Evolutionary conservation across 2,888 invertebrate genomes (phyloP).

Genomic region (Eristalis arbustorum): DNA sequence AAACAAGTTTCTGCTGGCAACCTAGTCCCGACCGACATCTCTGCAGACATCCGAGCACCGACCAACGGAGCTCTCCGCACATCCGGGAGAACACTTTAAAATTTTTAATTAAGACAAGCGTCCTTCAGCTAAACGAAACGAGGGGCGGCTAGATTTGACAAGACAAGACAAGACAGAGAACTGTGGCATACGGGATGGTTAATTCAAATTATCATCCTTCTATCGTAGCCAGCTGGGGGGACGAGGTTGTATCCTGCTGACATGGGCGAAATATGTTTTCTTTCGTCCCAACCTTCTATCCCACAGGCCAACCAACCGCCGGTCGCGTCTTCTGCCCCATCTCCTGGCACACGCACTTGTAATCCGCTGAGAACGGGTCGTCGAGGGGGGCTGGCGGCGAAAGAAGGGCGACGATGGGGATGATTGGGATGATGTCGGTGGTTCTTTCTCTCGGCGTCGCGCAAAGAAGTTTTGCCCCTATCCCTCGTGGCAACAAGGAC

Average conservation of each 20-base stretch:
- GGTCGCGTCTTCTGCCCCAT: not conserved
- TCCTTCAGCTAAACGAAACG: conserved; percentile 46
- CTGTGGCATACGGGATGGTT: conserved; percentile 27
- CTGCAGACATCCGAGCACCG: not conserved
- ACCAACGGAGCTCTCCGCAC: conserved; percentile 2
- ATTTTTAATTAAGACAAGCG: conserved; percentile 65
- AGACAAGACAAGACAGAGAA: not conserved
- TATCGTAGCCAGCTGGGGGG: conserved; percentile 9
- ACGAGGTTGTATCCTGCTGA: not conserved
- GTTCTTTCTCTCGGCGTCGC: not conserved
- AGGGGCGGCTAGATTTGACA: conserved; percentile 3
- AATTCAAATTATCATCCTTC: conserved; percentile 58
- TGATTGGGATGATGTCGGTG: not conserved
- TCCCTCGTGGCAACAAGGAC: conserved; percentile 46
- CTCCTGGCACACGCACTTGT: conserved; percentile 15
- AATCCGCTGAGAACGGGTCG: conserved; percentile 35
- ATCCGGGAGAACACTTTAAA: conserved; percentile 46
- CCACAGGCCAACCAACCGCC: not conserved
- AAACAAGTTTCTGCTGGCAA: conserved; percentile 20
- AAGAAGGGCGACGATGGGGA: not conserved
- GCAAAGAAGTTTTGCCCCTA: not conserved
- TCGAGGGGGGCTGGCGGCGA: not conserved
- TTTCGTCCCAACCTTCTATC: conserved; percentile 6
- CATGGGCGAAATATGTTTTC: conserved; percentile 53
- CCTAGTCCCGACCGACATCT: conserved; percentile 21